phyloP scores from a whole-genome alignment of 64 coral and sea anemone genomes.

The Platygyra sinensis region DNA sequence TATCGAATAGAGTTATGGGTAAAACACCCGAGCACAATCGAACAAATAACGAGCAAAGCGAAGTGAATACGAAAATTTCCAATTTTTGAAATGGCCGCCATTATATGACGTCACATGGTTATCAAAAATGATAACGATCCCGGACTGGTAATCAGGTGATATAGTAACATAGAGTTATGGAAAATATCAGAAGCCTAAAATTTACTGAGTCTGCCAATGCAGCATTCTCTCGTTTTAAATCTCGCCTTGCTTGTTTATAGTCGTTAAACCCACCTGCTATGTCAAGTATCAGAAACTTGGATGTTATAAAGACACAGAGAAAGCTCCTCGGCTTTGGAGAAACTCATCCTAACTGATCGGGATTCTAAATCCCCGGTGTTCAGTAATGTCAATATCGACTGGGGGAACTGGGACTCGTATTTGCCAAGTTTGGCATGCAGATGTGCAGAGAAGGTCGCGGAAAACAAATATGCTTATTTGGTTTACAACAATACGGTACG shows the following conservation, averaged over 20 bases:
- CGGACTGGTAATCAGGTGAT: too few relatives aligned
- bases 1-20: too few relatives aligned
- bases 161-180: too few relatives aligned
- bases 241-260: background rate
- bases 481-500: conserved; percentile 63
- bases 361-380: conserved; percentile 33
- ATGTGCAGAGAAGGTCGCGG: conserved; percentile 28
- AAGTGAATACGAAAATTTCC: too few relatives aligned
- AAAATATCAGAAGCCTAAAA: too few relatives aligned
- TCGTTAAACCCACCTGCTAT: conserved; percentile 1
- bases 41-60: too few relatives aligned
- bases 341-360: conserved; percentile 65
- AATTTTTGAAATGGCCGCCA: too few relatives aligned
- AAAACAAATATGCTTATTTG: conserved; percentile 45
- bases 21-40: too few relatives aligned
- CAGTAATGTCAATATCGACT: conserved; percentile 44
- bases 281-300: conserved; percentile 56
- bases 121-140: too few relatives aligned
- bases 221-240: background rate
- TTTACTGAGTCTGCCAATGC: too few relatives aligned
- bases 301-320: conserved; percentile 50
- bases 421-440: conserved; percentile 30
- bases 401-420: conserved; percentile 64
- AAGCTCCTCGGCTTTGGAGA: conserved; percentile 27
- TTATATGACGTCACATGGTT: too few relatives aligned